Base-by-base conservation (phyloP, 2,113 vertebrate species). In the Epinephelus fuscoguttatus region DNA sequence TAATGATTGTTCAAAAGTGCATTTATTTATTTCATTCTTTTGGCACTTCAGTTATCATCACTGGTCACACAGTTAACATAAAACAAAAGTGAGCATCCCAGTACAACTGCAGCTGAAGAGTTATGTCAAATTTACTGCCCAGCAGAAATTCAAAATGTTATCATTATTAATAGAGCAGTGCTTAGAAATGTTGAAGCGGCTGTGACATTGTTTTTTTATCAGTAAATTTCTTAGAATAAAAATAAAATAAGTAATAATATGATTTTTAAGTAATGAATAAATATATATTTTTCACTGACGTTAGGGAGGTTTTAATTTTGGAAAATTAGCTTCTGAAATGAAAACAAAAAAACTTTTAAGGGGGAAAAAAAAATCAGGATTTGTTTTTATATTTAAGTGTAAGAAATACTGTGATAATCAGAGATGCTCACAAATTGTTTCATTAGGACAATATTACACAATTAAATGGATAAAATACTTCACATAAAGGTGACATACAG, bases 41-140 rank as follows among this genome's bases (percentile, higher is more conserved):
- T 90, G 91, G 92, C 92, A 93, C 90, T 88, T 90, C 27, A 92
- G 78, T 91, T 89, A 90, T 88, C 78, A 82, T 91, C 87, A 89
- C 84, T 90, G 91, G 73, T 91, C 87, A 92, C 84, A 91, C 78
- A 78, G 77, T 89, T 84, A 88, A 89, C 71, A 88, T 68, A 23
- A 88, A 93, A 93, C 88, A 91, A 92, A 87, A 80, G 84, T 79
- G 87, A 94, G 91, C 87, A 89, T 84, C 88, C 59, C 75, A 67
- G 47, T 69, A 81, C 67, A 66, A 63, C 84, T 88, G 75, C 66
- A 87, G 71, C 63, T 75, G 21, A 75, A 88, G 70, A 78, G 66
- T 88, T 70, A 33, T 75, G 91, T 92, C 84, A 94, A 93, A 93
- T 92, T 93, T 93, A 93, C 94, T 94, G 94, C 87, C 94, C 94